Base-by-base conservation (phyloP, 1,140 invertebrate genomes). In the Phymorhynchus buccinoides region DNA sequence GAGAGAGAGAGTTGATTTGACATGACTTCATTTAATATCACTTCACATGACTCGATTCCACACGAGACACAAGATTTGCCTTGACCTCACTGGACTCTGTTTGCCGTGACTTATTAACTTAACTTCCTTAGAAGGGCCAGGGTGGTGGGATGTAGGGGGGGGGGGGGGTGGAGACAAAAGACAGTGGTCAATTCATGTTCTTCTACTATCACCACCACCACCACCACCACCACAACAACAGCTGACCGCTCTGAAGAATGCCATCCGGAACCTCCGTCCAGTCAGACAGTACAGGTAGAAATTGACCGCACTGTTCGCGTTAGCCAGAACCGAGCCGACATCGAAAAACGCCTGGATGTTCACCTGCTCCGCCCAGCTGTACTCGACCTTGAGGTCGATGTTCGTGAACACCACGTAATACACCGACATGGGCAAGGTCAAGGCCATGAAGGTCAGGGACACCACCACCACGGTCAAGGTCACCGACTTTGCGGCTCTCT, bases 281-380 rank as follows among this genome's bases (percentile, higher is more conserved):
- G 68, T 71, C 30, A 71, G 30, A 18, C 68, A 71, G 68, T 71
- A 71, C 30, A 71, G 68, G 68, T 71, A 71, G 35, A 71, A 71
- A 22, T 71, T 71, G 30, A 71, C 35, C 7, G 68, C 68, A 9
- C 7, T 71, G 68, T 71, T 71, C 6, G 30, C 16, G 18, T 18
- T 35, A 7, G 35, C 3, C n/a, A 71, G 30, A n/a, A 71, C 12
- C 7, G 9, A 71, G 6, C 30, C 35, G 30, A 35, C 35, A 71
- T 9, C 30, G 4, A 18, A 7, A 9, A 12, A 18, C 35, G 27
- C 6, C 7, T 71, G 14, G 30, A 37, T 22, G n/a, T n/a, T n/a
- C n/a, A n/a, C 7, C 7, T 52, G 22, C 48, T 22, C 48, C 48
- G 7, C 30, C 30, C 7, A 12, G 68, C 35, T 18, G 2, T 6